Evolutionary conservation across 2,797 vertebrate genomes (phyloP).

Genomic region (Periophthalmus magnuspinnatus): DNA sequence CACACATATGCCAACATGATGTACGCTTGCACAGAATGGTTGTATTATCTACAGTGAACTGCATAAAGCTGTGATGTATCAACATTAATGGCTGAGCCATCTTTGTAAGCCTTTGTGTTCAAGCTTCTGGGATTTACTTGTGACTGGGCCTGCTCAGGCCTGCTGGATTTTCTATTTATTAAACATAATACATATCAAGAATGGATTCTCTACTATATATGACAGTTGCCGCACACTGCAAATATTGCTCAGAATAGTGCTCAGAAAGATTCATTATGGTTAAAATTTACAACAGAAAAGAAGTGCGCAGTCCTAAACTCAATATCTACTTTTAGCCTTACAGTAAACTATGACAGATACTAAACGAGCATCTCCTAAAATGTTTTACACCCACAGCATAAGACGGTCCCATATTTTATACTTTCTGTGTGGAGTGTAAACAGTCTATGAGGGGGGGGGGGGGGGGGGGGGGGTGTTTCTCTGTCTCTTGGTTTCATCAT

Average conservation of each 20-base stretch:
- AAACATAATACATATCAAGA: slow-evolving; percentile 26
- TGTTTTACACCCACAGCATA: background rate
- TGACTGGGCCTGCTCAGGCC: slow-evolving; percentile 37
- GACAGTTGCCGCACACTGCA: background rate
- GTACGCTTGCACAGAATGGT: slow-evolving; percentile 20
- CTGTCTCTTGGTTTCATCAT: no score
- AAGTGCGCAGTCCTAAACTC: background rate
- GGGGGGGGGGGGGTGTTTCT: no score
- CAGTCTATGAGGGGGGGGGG: no score
- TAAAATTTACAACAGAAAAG: background rate
- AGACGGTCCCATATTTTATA: no score
- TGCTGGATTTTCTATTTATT: slow-evolving; percentile 28
- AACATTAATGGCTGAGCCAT: slow-evolving; percentile 22
- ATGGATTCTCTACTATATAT: background rate
- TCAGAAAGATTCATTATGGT: background rate
- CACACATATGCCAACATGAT: slow-evolving; percentile 25
- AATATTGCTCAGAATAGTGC: background rate
- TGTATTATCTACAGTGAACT: slow-evolving; percentile 39
- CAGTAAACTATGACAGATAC: background rate
- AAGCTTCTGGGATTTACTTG: slow-evolving; percentile 22
- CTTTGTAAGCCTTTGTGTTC: slow-evolving; percentile 38
- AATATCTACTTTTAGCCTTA: background rate
- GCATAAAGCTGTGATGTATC: slow-evolving; percentile 36
- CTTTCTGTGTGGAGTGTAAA: no score
- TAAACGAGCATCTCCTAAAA: background rate